Evolutionary conservation across 2,888 invertebrate species (phyloP), one percentile per base, ranked within the genome.

Genomic region (Agonopterix subpropinquella): DNA sequence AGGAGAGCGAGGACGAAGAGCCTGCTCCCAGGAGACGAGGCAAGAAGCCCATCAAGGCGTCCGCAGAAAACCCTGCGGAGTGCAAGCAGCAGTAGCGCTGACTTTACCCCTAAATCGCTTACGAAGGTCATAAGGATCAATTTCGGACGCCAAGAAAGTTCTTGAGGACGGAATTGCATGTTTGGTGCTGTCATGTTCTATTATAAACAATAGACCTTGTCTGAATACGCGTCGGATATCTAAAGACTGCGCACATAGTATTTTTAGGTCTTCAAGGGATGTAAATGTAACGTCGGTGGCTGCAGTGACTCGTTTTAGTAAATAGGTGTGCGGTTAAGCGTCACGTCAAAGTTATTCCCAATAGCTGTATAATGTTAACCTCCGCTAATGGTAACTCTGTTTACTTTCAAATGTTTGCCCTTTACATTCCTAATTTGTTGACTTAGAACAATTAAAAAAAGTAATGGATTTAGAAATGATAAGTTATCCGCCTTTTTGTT

Each of bases 11-110:
- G 44, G 90, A 89, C 41, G 90, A 90, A 48, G 89, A 90, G 58
- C 84, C 82, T 2, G 73, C 81, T 49, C 77, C 83, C 52, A 65
- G 83, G 63, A 77, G 81, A 72, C 86, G 81, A 64, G 73, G 59
- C 70, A 86, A 75, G 78, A 78, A 78, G 53, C 58, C 67, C 37
- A 55, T 51, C 59, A 82, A 80, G 59, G 71, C 49, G 47, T 53
- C 57, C 54, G 48, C 56, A 5, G 70, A 80, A 41, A 86, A 85
- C 70, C 91, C 92, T 51, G 90, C 91, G 56, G 93, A 94, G 64
- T 94, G 94, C 89, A 92, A 92, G 77, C 93, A 92, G 66, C 94
- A 94, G 87, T 94, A 92, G 87, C 67, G 36, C 44, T 45, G 13
- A 44, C 41, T 35, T 35, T 10, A 35, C 45, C 42, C 47, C 15